phyloP scores from a whole-genome alignment of 2,888 invertebrate species.

The Neoascia interrupta region DNA sequence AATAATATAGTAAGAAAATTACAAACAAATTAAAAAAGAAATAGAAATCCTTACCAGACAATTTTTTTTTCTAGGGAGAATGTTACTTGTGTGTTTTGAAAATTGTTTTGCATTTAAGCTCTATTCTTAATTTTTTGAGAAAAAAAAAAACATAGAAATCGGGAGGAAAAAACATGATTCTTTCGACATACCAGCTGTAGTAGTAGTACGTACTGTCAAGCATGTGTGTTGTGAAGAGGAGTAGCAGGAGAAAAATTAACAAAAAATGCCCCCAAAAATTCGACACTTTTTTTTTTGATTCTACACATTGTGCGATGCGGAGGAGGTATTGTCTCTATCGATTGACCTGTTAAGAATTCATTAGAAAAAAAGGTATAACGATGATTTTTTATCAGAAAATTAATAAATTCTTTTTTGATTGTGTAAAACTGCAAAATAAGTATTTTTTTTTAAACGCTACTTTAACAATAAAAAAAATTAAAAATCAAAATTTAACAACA shows the following conservation, averaged over 20 bases:
- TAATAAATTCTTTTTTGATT: conserved; percentile 48
- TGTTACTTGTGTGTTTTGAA: conserved; percentile 30
- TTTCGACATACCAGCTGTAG: conserved; percentile 70
- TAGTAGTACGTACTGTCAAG: conserved; percentile 61
- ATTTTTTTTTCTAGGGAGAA: conserved; percentile 21
- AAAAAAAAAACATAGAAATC: conserved; percentile 39
- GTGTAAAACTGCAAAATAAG: conserved; percentile 27
- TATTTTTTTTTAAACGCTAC: too few species aligned
- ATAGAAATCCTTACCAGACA: conserved; percentile 62
- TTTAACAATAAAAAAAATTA: conserved; percentile 23
- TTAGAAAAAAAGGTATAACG: conserved; percentile 64
- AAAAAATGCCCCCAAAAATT: conserved; percentile 43
- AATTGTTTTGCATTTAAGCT: conserved; percentile 27
- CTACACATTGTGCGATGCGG: conserved; percentile 41
- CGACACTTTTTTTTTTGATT: conserved; percentile 27
- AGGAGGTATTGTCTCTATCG: conserved; percentile 39
- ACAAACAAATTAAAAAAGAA: conserved; percentile 56
- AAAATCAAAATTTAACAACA: conserved; percentile 19
- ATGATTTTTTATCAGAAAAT: conserved; percentile 59
- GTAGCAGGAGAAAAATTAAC: conserved; percentile 62
- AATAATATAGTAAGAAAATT: conserved; percentile 42
- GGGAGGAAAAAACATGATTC: conserved; percentile 48
- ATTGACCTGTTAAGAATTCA: conserved; percentile 70
- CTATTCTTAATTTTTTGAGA: conserved; percentile 37
- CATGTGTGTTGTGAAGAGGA: conserved; percentile 68